phyloP scores from a whole-genome alignment of 2,797 vertebrate genomes.

The Cichlasoma orientale region DNA sequence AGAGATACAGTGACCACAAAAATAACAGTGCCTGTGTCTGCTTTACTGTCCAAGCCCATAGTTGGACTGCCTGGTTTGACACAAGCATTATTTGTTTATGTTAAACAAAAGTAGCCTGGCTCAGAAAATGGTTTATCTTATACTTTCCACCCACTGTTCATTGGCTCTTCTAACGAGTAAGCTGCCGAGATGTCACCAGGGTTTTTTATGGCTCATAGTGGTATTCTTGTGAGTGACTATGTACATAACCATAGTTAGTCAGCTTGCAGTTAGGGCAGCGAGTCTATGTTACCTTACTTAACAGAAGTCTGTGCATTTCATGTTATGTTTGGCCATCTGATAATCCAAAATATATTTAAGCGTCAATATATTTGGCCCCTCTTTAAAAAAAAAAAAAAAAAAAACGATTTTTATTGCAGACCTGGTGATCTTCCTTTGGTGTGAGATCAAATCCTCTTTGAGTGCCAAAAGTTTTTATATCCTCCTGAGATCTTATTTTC shows the following conservation, averaged over 20 bases:
- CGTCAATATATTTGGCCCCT: neutral
- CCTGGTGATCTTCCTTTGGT: neutral
- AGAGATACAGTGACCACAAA: neutral
- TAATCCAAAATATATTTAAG: no score
- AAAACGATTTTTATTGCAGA: no score
- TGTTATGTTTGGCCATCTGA: neutral
- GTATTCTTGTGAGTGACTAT: neutral
- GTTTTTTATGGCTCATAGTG: neutral
- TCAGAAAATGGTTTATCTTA: neutral
- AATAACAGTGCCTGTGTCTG: neutral
- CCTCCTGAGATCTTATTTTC: no score
- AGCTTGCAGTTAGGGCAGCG: neutral
- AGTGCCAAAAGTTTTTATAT: no score
- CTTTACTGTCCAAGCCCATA: neutral
- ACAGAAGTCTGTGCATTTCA: neutral
- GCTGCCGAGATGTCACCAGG: neutral
- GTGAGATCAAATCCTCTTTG: neutral
- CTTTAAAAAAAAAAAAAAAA: neutral
- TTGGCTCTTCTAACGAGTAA: neutral
- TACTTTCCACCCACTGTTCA: constrained; percentile 5
- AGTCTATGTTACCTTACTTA: neutral
- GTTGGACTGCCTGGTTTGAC: neutral
- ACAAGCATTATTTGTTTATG: neutral
- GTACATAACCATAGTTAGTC: neutral
- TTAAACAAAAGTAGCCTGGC: constrained; percentile 1